Conservation (phyloP, 1,140 invertebrate species). For the Neocloeon triangulifer region DNA sequence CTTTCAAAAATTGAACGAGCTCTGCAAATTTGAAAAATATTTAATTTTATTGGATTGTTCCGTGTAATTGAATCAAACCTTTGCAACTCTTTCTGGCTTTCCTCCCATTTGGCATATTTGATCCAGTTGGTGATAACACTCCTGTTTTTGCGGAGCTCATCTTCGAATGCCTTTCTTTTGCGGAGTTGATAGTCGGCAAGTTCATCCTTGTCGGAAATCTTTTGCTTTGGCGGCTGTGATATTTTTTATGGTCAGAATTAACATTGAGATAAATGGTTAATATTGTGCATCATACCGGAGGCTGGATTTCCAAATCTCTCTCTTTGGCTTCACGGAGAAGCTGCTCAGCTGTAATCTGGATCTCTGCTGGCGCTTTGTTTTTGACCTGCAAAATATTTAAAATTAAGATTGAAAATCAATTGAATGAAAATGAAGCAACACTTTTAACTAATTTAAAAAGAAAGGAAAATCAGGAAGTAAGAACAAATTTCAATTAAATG, state of each 20-base stretch:
- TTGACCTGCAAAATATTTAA: conserved; percentile 51
- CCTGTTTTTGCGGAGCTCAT: conserved; percentile 92
- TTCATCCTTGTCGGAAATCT: conserved; percentile 97
- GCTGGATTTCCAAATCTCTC: conserved; percentile 91
- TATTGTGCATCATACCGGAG: conserved; percentile 36
- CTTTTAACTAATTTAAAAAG: too few species aligned
- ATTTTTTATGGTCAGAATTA: background rate
- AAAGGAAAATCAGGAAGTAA: background rate
- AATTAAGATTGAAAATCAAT: too few species aligned
- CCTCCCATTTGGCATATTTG: conserved; percentile 99
- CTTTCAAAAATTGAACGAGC: conserved; percentile 85
- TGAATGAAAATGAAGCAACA: too few species aligned
- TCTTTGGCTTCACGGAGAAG: conserved; percentile 95
- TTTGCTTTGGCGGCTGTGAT: conserved; percentile 81
- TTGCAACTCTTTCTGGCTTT: conserved; percentile 91
- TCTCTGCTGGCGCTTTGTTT: conserved; percentile 94
- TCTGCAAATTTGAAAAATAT: conserved; percentile 18
- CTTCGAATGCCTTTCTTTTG: conserved; percentile 92
- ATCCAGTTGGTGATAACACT: conserved; percentile 90
- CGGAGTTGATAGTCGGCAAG: conserved; percentile 87
- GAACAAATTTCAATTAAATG: conserved; percentile 1
- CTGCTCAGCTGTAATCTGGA: conserved; percentile 99
- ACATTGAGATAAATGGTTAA: conserved; percentile 3
- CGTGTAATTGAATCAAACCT: conserved; percentile 17
- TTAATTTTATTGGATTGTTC: background rate